Evolutionary conservation across 2,113 vertebrate species (phyloP).

Genomic region (Centrocercus urophasianus): DNA sequence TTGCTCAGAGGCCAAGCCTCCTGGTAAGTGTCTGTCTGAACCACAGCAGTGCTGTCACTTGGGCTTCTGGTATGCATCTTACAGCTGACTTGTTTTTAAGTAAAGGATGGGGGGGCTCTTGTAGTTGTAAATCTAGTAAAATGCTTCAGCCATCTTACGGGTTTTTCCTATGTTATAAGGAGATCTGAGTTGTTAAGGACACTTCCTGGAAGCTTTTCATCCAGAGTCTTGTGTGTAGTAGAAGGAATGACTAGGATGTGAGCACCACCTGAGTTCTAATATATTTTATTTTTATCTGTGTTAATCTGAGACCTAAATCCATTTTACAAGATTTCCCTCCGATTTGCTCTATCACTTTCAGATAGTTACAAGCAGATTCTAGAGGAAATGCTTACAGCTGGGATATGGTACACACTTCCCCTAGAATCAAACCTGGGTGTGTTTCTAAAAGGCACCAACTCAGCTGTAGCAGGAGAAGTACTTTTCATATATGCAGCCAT

Average conservation of each 20-base stretch:
- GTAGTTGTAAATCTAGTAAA: background rate
- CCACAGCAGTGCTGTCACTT: background rate
- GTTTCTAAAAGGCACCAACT: background rate
- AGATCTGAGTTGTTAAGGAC: constrained; percentile 20
- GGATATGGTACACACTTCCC: background rate
- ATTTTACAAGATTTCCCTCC: constrained; percentile 5
- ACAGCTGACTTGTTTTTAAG: background rate
- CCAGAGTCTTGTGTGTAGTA: constrained; percentile 3
- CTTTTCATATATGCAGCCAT: background rate
- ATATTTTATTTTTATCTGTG: constrained; percentile 1
- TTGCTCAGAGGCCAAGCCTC: background rate
- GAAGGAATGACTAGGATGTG: background rate
- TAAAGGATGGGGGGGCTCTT: background rate
- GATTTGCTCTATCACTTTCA: background rate
- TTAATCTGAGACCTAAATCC: background rate
- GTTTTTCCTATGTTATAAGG: background rate
- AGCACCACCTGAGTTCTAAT: constrained; percentile 9
- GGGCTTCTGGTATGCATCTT: background rate
- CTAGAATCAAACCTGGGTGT: background rate
- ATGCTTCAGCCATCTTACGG: background rate
- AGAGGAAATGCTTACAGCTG: background rate
- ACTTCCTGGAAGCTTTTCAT: constrained; percentile 40
- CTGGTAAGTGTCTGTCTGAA: background rate
- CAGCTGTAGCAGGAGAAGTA: background rate
- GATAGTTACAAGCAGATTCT: background rate